Base-by-base conservation (phyloP, 1,140 invertebrate species). In the Drosophila truncata region DNA sequence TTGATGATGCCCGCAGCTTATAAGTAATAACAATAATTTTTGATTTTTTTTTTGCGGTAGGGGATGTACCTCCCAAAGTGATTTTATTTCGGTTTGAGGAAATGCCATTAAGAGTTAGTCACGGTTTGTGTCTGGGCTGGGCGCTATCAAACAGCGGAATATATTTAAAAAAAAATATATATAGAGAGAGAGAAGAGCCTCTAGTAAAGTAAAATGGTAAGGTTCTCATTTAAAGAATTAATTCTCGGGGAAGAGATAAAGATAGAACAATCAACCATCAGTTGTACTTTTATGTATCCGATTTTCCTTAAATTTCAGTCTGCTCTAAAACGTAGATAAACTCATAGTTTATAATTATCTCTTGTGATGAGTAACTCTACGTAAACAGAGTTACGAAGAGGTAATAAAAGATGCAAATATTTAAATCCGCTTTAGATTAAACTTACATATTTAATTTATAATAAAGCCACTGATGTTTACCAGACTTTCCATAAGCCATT, bases 101-200 rank as follows among this genome's bases (percentile, higher is more conserved):
- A 86, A 82, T 86, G 57, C 74, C 78, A 46, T 8, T 6, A 4
- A 35, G 8, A 44, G 20, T 69, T 66, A 69, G 66, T 85, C 82
- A 81, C 18, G 11, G 29, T 50, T 18, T 18, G n/a, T 46, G 42
- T 23, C 29, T 39, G 37, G 49, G 44, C 20, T 47, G 27, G 52
- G 52, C 52, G 9, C 18, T 35, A 16, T 4, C 50, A 33, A 7
- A 14, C 29, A 10, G 31, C 18, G 8, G 14, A 37, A 37, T n/a
- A 37, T 20, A n/a, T 55, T 55, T 13, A 13, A 0, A 4, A 37
- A 35, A 37, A n/a, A 23, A n/a, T 9, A 33, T 0, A 33, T 5
- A 31, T 31, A 31, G 9, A 41, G 9, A 23, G 11, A 20, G 4
- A 44, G 11, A 23, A 27, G 27, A 27, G 27, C 4, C 27, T 29